phyloP scores from a whole-genome alignment of 2,888 invertebrate species.

The Lasioglossum pauxillum region DNA sequence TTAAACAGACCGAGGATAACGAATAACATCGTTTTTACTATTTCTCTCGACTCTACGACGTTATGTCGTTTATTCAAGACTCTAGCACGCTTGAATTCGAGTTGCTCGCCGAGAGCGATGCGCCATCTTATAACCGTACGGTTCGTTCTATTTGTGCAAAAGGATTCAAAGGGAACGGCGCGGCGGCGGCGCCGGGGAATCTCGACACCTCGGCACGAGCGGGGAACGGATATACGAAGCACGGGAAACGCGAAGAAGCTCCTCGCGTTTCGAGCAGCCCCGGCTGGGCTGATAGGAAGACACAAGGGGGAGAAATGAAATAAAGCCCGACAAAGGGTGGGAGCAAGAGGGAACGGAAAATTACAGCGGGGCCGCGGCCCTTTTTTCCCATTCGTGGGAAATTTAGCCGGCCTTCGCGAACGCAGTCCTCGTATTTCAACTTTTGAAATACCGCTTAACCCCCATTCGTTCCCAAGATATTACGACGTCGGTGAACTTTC shows the following conservation, averaged over 20 bases:
- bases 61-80: background rate
- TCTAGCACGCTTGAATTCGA: background rate
- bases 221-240: slow-evolving; percentile 19
- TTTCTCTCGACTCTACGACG: background rate
- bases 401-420: slow-evolving; percentile 58
- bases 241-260: slow-evolving; percentile 8
- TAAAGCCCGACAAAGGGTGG: slow-evolving; percentile 25
- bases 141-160: background rate
- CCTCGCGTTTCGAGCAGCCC: slow-evolving; percentile 19
- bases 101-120: background rate
- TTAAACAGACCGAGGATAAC: background rate
- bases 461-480: slow-evolving; percentile 65
- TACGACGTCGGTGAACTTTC: slow-evolving; percentile 58
- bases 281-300: slow-evolving; percentile 26
- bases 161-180: background rate
- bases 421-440: slow-evolving; percentile 74
- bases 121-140: slow-evolving; percentile 17
- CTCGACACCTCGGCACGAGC: slow-evolving; percentile 15
- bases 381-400: slow-evolving; percentile 68
- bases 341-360: slow-evolving; percentile 61
- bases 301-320: slow-evolving; percentile 6
- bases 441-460: slow-evolving; percentile 72
- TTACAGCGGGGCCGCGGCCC: slow-evolving; percentile 65
- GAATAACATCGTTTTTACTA: background rate
- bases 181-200: background rate